Base-by-base conservation (phyloP, 1,140 invertebrate genomes). In the Brachionus plicatilis region DNA sequence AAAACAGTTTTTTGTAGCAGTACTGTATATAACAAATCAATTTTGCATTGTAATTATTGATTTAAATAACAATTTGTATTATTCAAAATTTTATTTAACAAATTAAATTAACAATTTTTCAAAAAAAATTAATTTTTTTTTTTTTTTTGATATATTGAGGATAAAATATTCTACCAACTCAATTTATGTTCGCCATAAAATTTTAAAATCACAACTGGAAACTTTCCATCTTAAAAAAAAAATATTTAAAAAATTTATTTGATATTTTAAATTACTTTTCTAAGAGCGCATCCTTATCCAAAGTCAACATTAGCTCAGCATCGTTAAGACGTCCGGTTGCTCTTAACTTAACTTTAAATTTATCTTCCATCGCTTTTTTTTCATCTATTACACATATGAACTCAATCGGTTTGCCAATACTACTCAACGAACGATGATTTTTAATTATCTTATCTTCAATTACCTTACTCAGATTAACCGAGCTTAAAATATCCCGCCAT, bases 371-470 rank as follows among this genome's bases (percentile, higher is more conserved):
- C 7, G 1, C 14, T 3, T 24, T 17, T 33, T 53, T 27, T 41
- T 41, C 9, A 56, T 56, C 14, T 17, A 80, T 27, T 37, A n/a
- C 76, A n/a, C 76, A 37, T 56, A 11, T 41, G 2, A 56, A 80
- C 20, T 53, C 29, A 53, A 72, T 72, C 12, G 68, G 68, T 43
- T 53, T 80, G 3, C 76, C 47, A 80, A 65, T 56, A 24, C 7
- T 80, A 24, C 24, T 60, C 27, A 65, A 80, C 3, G 45, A 41
- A 17, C 76, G 76, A 80, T 53, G 27, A 65, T 53, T 72, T 43
- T 72, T 72, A n/a, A 43, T 17, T 43, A 72, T 45, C 9, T 72
- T 72, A 17, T 72, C 68, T 41, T 72, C 68, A 72, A 72, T 43
- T 41, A 72, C 33, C 17, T 72, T 72, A 43, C 14, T 43, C 14